These are phyloP conservation scores for Ondatra zibethicus DNA, from an alignment of 2,113 vertebrate species.

Conservation along the genomic window DNA sequence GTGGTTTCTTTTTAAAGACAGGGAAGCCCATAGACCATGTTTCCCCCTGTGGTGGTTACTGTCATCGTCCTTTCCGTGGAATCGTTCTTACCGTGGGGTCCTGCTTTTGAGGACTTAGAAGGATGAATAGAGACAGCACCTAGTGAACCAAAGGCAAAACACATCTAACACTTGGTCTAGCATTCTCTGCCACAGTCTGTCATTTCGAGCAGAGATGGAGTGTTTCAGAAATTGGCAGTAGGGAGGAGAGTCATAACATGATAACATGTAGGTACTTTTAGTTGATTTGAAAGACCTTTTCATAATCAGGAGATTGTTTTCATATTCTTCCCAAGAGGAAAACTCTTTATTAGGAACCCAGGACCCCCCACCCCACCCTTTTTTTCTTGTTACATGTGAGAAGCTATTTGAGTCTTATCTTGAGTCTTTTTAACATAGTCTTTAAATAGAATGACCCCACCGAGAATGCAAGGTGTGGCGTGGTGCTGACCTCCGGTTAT, in stretches of 20 bases:
- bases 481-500: constrained; percentile 54
- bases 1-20: constrained; percentile 20
- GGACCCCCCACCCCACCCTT: not conserved
- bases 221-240: not conserved
- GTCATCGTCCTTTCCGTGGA: not conserved
- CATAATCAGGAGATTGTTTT: constrained; percentile 50
- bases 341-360: constrained; percentile 47
- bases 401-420: constrained; percentile 67
- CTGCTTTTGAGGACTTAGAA: not conserved
- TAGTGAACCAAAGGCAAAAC: not conserved
- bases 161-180: not conserved
- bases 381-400: constrained; percentile 20
- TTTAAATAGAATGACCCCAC: constrained; percentile 30
- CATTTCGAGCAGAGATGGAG: constrained; percentile 22
- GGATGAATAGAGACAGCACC: not conserved
- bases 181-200: not conserved
- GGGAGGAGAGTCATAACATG: not conserved
- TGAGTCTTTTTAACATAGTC: constrained; percentile 45
- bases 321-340: constrained; percentile 52
- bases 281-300: constrained; percentile 51
- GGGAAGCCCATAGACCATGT: not conserved
- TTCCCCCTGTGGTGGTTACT: not conserved
- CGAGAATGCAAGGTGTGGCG: constrained; percentile 21
- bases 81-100: not conserved
- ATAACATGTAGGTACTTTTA: not conserved